phyloP scores from a whole-genome alignment of 2,113 vertebrate species.

The Eretmochelys imbricata region DNA sequence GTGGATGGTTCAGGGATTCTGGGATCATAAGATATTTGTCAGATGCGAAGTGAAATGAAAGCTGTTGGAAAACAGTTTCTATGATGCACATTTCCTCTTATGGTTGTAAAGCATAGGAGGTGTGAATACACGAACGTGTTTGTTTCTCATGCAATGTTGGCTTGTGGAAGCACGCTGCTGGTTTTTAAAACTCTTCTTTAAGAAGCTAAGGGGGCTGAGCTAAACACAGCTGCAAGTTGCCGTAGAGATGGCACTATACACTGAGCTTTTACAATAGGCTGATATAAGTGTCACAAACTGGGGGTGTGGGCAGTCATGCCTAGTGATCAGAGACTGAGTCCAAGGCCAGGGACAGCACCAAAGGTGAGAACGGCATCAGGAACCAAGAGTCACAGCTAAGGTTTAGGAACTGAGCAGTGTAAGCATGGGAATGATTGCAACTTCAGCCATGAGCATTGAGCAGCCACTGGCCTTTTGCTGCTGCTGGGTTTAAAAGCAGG shows the following conservation, averaged over 20 bases:
- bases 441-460: not conserved
- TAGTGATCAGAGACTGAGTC: not conserved
- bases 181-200: not conserved
- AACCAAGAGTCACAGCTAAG: too few relatives aligned
- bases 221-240: not conserved
- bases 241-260: not conserved
- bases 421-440: not conserved
- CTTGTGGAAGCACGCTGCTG: not conserved
- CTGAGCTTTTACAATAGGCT: not conserved
- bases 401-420: not conserved
- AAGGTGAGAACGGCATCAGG: too few relatives aligned
- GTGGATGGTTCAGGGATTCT: rapidly evolving
- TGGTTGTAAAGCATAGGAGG: not conserved
- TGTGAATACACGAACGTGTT: not conserved
- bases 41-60: not conserved
- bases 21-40: not conserved
- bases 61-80: not conserved
- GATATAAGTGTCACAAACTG: not conserved
- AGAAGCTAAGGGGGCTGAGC: not conserved
- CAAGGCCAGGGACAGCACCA: not conserved
- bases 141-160: not conserved
- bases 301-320: not conserved
- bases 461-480: not conserved
- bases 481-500: not conserved
- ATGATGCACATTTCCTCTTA: not conserved